These are phyloP conservation scores for Phoeniculus purpureus DNA, from an alignment of 2,797 vertebrate species.

Conservation along the genomic window DNA sequence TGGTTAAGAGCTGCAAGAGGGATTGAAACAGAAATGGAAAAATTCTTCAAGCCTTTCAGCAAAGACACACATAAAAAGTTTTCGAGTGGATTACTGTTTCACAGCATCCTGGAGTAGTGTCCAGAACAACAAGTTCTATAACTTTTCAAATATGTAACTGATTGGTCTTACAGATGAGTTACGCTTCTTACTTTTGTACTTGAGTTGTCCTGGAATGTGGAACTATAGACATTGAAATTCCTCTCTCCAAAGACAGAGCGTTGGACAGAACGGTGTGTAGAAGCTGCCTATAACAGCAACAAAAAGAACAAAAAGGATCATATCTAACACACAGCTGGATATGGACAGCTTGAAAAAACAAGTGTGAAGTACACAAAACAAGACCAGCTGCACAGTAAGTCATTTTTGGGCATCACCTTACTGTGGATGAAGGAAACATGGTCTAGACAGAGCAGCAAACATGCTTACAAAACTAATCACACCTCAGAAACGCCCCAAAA, in stretches of 20 bases:
- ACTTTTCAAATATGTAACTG: neutral
- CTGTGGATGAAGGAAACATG: slow-evolving; percentile 57
- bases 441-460: slow-evolving; percentile 72
- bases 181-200: slow-evolving; percentile 81
- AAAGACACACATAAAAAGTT: neutral
- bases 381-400: slow-evolving; percentile 64
- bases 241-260: slow-evolving; percentile 95
- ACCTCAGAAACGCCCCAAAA: slow-evolving; percentile 15
- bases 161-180: slow-evolving; percentile 27
- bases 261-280: slow-evolving; percentile 78
- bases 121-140: neutral
- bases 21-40: neutral
- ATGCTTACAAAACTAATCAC: slow-evolving; percentile 25
- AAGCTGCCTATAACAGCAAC: slow-evolving; percentile 83
- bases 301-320: slow-evolving; percentile 71
- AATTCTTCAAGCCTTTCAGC: neutral
- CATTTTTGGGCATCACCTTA: slow-evolving; percentile 53
- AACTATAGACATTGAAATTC: slow-evolving; percentile 89
- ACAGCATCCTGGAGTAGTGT: neutral
- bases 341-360: slow-evolving; percentile 48
- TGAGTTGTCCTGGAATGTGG: slow-evolving; percentile 77
- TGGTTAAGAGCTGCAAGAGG: neutral
- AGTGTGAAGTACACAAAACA: slow-evolving; percentile 66
- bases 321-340: slow-evolving; percentile 63
- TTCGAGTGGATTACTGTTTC: no score